phyloP scores from a whole-genome alignment of 2,113 vertebrate species.

The Gambusia affinis region DNA sequence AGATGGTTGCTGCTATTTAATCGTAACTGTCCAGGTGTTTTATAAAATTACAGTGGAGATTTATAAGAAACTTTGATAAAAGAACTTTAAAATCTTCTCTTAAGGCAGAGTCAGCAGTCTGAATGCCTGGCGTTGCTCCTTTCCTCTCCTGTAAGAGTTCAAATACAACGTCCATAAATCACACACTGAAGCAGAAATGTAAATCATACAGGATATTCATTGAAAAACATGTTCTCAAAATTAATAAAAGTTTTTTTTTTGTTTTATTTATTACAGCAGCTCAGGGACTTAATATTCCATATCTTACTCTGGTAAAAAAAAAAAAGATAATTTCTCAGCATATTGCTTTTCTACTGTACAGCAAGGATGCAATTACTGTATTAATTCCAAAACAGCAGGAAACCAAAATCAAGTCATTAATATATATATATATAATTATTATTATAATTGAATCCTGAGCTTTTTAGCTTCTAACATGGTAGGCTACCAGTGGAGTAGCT shows the following conservation, averaged over 20 bases:
- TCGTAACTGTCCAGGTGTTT: not conserved
- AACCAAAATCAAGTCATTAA: not conserved
- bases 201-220: not conserved
- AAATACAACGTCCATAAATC: not conserved
- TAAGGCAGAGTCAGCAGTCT: slow-evolving; percentile 8
- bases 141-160: slow-evolving; percentile 10
- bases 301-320: too few relatives aligned
- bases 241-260: too few relatives aligned
- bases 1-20: not conserved
- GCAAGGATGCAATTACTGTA: not conserved
- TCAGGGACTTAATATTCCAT: too few relatives aligned
- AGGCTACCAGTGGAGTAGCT: not conserved
- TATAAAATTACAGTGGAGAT: not conserved
- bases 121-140: slow-evolving; percentile 1
- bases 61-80: slow-evolving; percentile 2
- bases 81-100: slow-evolving; percentile 19
- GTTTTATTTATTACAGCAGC: too few relatives aligned
- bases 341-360: too few relatives aligned
- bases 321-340: too few relatives aligned
- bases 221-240: too few relatives aligned
- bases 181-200: not conserved
- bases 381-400: not conserved
- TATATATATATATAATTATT: too few relatives aligned
- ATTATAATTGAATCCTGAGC: not conserved
- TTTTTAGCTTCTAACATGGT: not conserved